Conservation (phyloP, 2,797 vertebrate genomes). For the Botia almorhae region DNA sequence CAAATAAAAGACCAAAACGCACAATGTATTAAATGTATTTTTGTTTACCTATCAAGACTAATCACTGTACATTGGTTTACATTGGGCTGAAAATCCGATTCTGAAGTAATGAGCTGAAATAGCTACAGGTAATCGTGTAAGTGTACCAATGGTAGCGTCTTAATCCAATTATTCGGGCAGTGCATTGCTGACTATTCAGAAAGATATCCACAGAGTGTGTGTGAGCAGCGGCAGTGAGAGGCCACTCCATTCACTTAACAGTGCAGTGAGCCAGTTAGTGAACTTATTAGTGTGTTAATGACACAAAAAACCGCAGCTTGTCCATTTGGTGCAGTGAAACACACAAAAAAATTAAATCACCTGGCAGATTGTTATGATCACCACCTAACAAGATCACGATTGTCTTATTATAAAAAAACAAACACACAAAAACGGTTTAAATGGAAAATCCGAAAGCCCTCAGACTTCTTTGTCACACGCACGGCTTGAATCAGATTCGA, state of each 20-base stretch:
- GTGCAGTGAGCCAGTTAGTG: conserved; percentile 76
- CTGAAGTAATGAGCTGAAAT: neutral
- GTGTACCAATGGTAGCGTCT: neutral
- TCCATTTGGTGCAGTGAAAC: conserved; percentile 58
- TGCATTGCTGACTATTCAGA: conserved; percentile 79
- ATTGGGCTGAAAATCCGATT: neutral
- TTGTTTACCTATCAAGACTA: neutral
- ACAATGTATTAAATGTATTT: neutral
- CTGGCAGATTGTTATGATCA: conserved; percentile 66
- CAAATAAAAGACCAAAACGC: neutral
- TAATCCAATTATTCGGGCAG: conserved; percentile 29
- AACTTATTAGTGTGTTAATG: conserved; percentile 82
- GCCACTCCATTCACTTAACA: conserved; percentile 75
- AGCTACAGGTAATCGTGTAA: neutral
- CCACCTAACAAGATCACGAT: conserved; percentile 81
- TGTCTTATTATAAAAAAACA: conserved; percentile 54
- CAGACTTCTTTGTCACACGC: neutral
- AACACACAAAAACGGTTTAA: neutral
- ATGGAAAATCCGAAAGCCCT: too few species aligned
- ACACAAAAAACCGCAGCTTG: conserved; percentile 70
- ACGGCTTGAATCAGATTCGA: neutral
- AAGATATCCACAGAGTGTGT: conserved; percentile 67
- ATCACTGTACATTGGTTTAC: neutral
- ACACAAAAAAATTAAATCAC: conserved; percentile 54
- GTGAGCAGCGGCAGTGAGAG: conserved; percentile 72